Conservation (phyloP, 37 sponge, comb jelly and placozoan genomes). For the Trichoplax adhaerens region DNA sequence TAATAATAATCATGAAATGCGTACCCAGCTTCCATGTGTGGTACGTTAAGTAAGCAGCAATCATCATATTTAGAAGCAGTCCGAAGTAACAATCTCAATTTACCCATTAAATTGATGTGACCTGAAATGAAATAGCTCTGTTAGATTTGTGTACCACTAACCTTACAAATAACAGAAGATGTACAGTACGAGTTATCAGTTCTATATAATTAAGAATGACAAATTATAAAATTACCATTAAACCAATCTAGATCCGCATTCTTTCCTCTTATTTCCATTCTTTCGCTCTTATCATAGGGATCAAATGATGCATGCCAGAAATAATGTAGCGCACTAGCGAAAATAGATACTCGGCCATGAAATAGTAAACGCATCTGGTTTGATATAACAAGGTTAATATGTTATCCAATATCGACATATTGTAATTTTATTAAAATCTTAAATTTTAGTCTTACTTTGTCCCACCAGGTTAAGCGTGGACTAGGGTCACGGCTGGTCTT, state of each 20-base stretch:
- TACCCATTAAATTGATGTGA: slow-evolving; percentile 34
- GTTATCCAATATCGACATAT: too few species aligned
- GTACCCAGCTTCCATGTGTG: slow-evolving; percentile 7
- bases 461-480: slow-evolving; percentile 78
- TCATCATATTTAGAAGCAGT: slow-evolving; percentile 91
- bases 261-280: slow-evolving; percentile 34
- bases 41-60: slow-evolving; percentile 47
- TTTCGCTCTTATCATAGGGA: slow-evolving; percentile 66
- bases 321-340: slow-evolving; percentile 13
- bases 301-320: slow-evolving; percentile 45
- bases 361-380: slow-evolving; percentile 42
- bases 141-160: background rate
- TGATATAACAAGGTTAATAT: background rate
- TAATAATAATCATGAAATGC: background rate
- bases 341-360: slow-evolving; percentile 48
- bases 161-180: background rate
- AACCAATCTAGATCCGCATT: slow-evolving; percentile 8
- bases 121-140: slow-evolving; percentile 4
- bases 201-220: too few species aligned
- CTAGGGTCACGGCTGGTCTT: slow-evolving; percentile 68
- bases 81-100: slow-evolving; percentile 36
- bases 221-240: slow-evolving; percentile 7
- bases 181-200: too few species aligned
- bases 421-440: too few species aligned
- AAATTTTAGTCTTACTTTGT: slow-evolving; percentile 28